Evolutionary conservation across 2,113 vertebrate species (phyloP).

Genomic region (Zingel zingel): DNA sequence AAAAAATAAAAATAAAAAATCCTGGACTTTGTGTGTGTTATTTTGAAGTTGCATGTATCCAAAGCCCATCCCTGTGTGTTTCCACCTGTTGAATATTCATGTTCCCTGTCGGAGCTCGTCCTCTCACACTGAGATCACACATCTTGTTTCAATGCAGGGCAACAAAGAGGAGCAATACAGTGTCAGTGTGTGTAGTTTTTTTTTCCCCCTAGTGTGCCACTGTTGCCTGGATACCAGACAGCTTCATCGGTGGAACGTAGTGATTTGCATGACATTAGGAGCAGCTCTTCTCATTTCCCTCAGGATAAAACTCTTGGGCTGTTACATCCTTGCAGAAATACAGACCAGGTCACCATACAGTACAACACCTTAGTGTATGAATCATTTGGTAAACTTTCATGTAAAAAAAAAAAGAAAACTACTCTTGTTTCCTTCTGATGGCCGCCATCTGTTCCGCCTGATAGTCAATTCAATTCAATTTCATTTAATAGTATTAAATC

Average conservation of each 20-base stretch:
- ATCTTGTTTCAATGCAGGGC: slow-evolving; percentile 28
- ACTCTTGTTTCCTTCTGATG: not conserved
- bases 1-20: not conserved
- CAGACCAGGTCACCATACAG: slow-evolving; percentile 6
- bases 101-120: slow-evolving; percentile 21
- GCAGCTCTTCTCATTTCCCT: slow-evolving; percentile 43
- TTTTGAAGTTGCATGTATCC: slow-evolving; percentile 33
- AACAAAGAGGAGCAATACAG: slow-evolving; percentile 12
- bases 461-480: too few species aligned
- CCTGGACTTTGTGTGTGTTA: slow-evolving; percentile 26
- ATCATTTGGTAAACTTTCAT: not conserved
- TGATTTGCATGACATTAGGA: slow-evolving; percentile 77
- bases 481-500: too few species aligned
- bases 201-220: not conserved
- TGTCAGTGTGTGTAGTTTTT: slow-evolving; percentile 18
- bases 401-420: not conserved
- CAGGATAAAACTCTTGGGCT: slow-evolving; percentile 9
- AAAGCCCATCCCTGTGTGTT: not conserved
- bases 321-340: slow-evolving; percentile 21
- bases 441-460: not conserved
- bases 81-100: slow-evolving; percentile 80
- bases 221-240: slow-evolving; percentile 75
- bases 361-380: not conserved
- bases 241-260: slow-evolving; percentile 47
- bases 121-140: slow-evolving; percentile 58